Evolutionary conservation across 2,113 vertebrate genomes (phyloP).

Genomic region (Sminthopsis crassicaudata): DNA sequence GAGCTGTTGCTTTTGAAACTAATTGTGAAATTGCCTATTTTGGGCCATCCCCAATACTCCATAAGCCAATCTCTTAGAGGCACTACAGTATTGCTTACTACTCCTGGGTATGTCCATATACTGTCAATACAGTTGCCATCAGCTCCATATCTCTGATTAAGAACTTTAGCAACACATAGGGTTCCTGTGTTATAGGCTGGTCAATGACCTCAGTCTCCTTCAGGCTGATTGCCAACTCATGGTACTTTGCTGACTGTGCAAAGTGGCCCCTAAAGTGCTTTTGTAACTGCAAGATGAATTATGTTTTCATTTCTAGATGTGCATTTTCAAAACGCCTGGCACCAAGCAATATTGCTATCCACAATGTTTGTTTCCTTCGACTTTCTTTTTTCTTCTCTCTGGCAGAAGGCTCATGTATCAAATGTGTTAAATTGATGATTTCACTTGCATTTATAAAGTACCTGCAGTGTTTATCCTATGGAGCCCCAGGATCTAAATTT

Average conservation of each 20-base stretch:
- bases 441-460: constrained; percentile 70
- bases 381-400: constrained; percentile 67
- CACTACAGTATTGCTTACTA: constrained; percentile 29
- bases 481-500: constrained; percentile 72
- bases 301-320: constrained; percentile 60
- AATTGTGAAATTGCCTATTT: not conserved
- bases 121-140: constrained; percentile 46
- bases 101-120: constrained; percentile 57
- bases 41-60: not conserved
- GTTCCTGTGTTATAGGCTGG: constrained; percentile 61
- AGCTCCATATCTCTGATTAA: constrained; percentile 54
- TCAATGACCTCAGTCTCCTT: constrained; percentile 59
- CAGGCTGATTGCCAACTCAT: constrained; percentile 42
- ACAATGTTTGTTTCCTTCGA: constrained; percentile 59
- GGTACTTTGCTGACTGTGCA: constrained; percentile 68
- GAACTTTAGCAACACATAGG: constrained; percentile 65
- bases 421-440: constrained; percentile 72
- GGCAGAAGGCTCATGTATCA: constrained; percentile 66
- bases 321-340: constrained; percentile 69
- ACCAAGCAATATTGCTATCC: constrained; percentile 6
- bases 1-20: constrained; percentile 37
- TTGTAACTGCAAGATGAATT: constrained; percentile 60
- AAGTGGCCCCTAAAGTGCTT: constrained; percentile 41
- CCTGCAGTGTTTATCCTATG: constrained; percentile 63
- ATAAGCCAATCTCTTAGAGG: constrained; percentile 46